Evolutionary conservation across 1,140 invertebrate species (phyloP), one percentile per base, ranked within the genome.

Genomic region (Megalopta genalis): DNA sequence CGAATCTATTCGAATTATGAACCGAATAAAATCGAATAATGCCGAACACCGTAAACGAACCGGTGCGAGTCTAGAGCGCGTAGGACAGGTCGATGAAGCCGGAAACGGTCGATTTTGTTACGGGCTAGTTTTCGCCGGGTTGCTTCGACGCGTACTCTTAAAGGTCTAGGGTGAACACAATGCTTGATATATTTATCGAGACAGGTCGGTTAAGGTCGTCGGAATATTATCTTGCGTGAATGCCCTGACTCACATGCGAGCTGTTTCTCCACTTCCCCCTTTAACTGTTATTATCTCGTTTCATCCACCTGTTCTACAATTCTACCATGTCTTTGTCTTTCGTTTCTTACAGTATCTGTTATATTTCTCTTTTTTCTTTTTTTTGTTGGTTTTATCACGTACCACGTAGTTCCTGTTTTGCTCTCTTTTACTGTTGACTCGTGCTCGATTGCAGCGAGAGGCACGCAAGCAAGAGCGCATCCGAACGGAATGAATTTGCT

Each of bases 401-500:
- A 67, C 66, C 42, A 63, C 80, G 80, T 67, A 77, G 69, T 77
- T 66, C 52, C 25, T 32, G 62, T 81, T 60, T 77, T 25, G 10
- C 65, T 54, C n/a, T 32, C 21, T 75, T 68, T 76, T 68, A 18
- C 62, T n/a, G 37, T 57, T 39, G 23, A 77, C n/a, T 81, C 52
- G 70, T 84, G 67, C 64, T 68, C 62, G 63, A 70, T 88, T 91
- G 91, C 90, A 87, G 86, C 87, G 84, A 90, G 88, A 89, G 91
- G 92, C 92, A 93, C 91, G 84, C 91, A 91, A 89, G 90, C 92
- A 92, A 93, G 92, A 92, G 90, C 91, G 90, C 91, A 91, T 89
- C 90, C 90, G 90, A 92, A 90, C 74, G 79, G 79, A 81, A 62
- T 69, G 77, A 88, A 90, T 85, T 84, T 88, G 90, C 87, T 80